Base-by-base conservation (phyloP, 1,140 invertebrate species). In the Marisa cornuarietis region DNA sequence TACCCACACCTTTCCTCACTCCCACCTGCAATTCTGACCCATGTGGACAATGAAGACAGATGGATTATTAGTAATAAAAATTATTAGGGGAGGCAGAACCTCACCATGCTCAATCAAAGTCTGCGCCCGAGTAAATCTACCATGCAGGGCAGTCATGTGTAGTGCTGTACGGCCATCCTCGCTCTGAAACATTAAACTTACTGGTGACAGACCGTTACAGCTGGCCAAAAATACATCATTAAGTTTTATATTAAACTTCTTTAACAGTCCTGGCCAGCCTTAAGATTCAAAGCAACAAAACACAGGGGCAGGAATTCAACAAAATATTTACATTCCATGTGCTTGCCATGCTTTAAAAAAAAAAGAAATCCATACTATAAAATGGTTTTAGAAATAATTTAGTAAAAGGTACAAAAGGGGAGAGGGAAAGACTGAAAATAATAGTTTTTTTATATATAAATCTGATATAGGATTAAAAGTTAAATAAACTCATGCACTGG, bases 61-160 rank as follows among this genome's bases (percentile, higher is more conserved):
- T 13, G 66, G 31, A 68, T 16, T 26, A 68, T 26, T 42, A 68
- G 1, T 68, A 16, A 14, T 11, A 16, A 68, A 26, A 49, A 75
- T 75, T 18, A 54, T 10, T 58, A 58, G n/a, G 54, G 54, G 54
- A 24, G 58, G 22, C 76, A 77, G 62, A 77, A 76, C 81, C 89
- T 88, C 87, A 90, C 89, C 90, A 86, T 90, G 87, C 85, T 89
- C 85, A 71, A 90, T 86, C 77, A 94, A 89, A 66, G 91, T 93
- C 88, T 94, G 93, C 52, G 94, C 94, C 71, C 94, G 88, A 6
- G 93, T 93, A 86, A 94, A 94, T 86, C 93, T 90, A 54, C 94
- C 94, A 88, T 94, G 93, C 81, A 94, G 92, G 18, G 94, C 93
- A 20, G 93, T 93, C 93, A 94, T 93, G 83, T 94, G 94, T 31